Evolutionary conservation across 1,140 invertebrate genomes (phyloP).

Genomic region (Ips typographus): DNA sequence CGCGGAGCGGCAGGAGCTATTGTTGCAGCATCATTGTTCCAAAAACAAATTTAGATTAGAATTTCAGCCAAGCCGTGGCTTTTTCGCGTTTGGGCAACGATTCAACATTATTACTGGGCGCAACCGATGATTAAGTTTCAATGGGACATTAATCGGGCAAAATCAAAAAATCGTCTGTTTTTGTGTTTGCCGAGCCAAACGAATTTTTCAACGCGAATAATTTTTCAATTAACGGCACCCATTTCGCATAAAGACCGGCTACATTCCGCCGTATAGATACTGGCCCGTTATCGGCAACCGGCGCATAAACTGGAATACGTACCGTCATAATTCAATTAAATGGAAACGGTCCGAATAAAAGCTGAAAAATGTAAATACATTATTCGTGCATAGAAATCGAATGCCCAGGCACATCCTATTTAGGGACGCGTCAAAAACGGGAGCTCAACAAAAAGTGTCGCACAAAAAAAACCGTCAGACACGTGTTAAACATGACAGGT

Average conservation of each 20-base stretch:
- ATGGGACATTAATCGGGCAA: not conserved
- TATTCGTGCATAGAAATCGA: slow-evolving; percentile 38
- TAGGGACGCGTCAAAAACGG: slow-evolving; percentile 31
- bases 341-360: slow-evolving; percentile 38
- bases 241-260: slow-evolving; percentile 13
- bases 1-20: slow-evolving; percentile 12
- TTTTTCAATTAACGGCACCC: slow-evolving; percentile 30
- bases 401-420: slow-evolving; percentile 39
- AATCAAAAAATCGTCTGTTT: slow-evolving; percentile 6
- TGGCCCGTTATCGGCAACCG: slow-evolving; percentile 20
- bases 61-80: not conserved
- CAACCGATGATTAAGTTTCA: not conserved
- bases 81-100: not conserved
- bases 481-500: slow-evolving; percentile 41
- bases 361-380: slow-evolving; percentile 41
- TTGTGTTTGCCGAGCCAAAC: not conserved
- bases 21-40: slow-evolving; percentile 33
- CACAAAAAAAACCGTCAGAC: slow-evolving; percentile 29
- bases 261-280: slow-evolving; percentile 26
- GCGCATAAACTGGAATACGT: slow-evolving; percentile 32
- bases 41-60: slow-evolving; percentile 28
- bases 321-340: slow-evolving; percentile 41
- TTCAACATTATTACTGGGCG: slow-evolving; percentile 2
- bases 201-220: slow-evolving; percentile 21
- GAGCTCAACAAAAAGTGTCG: slow-evolving; percentile 34